Percentiles rank a stretch among this genome's conserved stretches.
These are phyloP conservation scores for Drosophila mercatorum DNA, from an alignment of 2,888 invertebrate genomes.

Conservation along the genomic window DNA sequence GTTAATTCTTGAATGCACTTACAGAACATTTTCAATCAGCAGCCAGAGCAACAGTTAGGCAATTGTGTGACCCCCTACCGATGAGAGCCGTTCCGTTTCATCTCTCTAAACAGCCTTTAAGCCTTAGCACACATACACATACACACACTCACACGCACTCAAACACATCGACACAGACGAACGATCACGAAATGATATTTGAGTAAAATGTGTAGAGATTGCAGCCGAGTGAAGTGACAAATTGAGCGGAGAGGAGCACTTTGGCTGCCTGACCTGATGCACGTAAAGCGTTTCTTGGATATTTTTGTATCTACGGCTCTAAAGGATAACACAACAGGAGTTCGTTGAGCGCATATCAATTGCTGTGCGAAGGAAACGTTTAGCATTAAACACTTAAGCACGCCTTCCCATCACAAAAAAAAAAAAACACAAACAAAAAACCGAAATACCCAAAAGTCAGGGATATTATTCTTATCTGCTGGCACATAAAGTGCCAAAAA, in stretches of 20 bases:
- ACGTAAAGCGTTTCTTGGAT: slow-evolving; percentile 62
- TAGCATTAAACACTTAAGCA: slow-evolving; percentile 68
- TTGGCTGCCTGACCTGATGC: slow-evolving; percentile 17
- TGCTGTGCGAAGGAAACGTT: slow-evolving; percentile 58
- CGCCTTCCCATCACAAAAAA: slow-evolving; percentile 1
- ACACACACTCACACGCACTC: slow-evolving; percentile 1
- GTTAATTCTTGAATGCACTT: slow-evolving; percentile 71
- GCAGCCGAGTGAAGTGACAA: slow-evolving; percentile 64
- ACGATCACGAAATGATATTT: slow-evolving; percentile 57
- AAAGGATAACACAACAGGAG: slow-evolving; percentile 59
- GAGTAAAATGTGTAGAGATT: slow-evolving; percentile 45
- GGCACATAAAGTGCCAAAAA: slow-evolving; percentile 74
- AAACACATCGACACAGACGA: slow-evolving; percentile 13
- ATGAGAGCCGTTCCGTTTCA: slow-evolving; percentile 51
- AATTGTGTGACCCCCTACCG: slow-evolving; percentile 68
- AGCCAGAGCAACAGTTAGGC: slow-evolving; percentile 45
- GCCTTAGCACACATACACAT: slow-evolving; percentile 7
- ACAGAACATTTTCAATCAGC: slow-evolving; percentile 70
- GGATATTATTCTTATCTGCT: slow-evolving; percentile 63
- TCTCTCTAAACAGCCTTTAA: slow-evolving; percentile 23
- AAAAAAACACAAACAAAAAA: slow-evolving; percentile 4
- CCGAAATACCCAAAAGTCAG: slow-evolving; percentile 31
- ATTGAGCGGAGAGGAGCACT: slow-evolving; percentile 42
- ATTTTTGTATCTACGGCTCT: not conserved
- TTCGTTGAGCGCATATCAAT: slow-evolving; percentile 57